phyloP scores from a whole-genome alignment of 2,797 vertebrate species.

The Cheirogaleus major region DNA sequence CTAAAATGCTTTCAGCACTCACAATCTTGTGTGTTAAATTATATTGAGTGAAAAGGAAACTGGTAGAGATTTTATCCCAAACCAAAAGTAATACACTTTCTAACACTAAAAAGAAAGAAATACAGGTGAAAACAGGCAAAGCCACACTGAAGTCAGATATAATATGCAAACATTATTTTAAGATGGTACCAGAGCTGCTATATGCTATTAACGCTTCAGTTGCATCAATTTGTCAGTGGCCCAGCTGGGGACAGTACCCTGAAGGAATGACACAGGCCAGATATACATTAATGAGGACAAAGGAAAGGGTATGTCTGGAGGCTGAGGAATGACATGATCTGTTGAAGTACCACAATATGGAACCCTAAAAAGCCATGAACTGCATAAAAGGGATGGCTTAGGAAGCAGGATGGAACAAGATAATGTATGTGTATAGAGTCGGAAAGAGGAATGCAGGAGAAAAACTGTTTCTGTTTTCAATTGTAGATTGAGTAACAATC shows the following conservation, averaged over 20 bases:
- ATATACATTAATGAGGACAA: neutral
- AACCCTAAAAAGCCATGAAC: neutral
- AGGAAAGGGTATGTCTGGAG: neutral
- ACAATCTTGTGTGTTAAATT: neutral
- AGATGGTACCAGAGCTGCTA: neutral
- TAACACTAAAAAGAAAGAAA: neutral
- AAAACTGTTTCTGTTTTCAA: neutral
- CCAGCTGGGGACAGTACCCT: neutral
- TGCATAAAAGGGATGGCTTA: neutral
- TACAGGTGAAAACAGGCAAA: neutral
- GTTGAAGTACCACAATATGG: too few relatives aligned
- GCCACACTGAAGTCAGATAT: neutral
- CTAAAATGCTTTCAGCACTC: neutral
- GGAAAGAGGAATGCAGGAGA: neutral
- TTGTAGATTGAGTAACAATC: neutral
- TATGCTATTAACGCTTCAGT: neutral
- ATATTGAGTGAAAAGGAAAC: neutral
- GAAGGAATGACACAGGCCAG: neutral
- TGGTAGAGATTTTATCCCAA: constrained; percentile 11
- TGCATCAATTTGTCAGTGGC: neutral
- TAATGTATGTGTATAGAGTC: neutral
- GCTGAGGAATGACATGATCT: neutral
- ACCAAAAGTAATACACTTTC: neutral
- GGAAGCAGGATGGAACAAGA: neutral
- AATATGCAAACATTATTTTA: neutral